Evolutionary conservation across 2,888 invertebrate species (phyloP).

Genomic region (Lasioglossum calceatum): DNA sequence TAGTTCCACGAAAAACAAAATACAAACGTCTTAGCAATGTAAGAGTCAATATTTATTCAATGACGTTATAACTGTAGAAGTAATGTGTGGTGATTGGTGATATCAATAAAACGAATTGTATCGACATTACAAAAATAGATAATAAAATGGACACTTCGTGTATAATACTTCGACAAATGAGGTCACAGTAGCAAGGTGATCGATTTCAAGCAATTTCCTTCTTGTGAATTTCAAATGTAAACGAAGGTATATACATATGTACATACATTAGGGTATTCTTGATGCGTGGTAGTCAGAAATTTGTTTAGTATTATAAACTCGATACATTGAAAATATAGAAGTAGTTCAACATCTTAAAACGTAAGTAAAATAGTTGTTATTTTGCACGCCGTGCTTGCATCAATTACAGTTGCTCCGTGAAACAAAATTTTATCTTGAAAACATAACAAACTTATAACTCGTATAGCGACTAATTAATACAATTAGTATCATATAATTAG

Average conservation of each 20-base stretch:
- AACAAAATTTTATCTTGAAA: neutral
- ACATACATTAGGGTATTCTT: neutral
- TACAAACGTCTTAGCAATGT: neutral
- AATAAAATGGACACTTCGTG: neutral
- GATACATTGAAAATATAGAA: neutral
- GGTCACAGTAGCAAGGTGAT: neutral
- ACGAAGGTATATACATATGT: neutral
- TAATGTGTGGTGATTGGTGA: no score
- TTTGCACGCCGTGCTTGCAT: neutral
- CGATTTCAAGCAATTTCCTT: conserved; percentile 11
- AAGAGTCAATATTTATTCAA: neutral
- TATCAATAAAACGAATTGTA: neutral
- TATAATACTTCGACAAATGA: conserved; percentile 1
- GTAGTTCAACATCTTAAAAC: neutral
- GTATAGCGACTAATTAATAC: neutral
- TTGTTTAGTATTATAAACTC: neutral
- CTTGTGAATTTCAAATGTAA: neutral
- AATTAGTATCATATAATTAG: neutral
- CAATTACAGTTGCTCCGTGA: neutral
- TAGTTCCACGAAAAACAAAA: neutral
- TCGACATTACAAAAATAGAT: neutral
- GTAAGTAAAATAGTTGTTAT: neutral
- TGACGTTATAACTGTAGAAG: neutral
- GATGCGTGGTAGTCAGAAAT: neutral
- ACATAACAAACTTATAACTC: neutral